Evolutionary conservation across 2,888 invertebrate genomes (phyloP), one percentile per base, ranked within the genome.

Genomic region (Pimpla rufipes): DNA sequence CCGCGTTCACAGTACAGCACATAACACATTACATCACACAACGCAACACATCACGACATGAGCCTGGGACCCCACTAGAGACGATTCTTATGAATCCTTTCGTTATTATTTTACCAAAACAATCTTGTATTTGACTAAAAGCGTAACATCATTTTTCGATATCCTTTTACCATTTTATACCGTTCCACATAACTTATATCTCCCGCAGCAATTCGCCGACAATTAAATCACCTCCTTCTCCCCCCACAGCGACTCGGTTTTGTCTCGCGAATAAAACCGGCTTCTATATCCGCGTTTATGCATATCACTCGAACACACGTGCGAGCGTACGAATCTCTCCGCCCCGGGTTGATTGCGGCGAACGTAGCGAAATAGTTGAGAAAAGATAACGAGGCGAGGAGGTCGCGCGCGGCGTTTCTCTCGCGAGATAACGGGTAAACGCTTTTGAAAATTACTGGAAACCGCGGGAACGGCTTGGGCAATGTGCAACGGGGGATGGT

Each of bases 381-480:
- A 78, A 78, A 74, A 83, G 83, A 80, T 80, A 83, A 80, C 80
- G 76, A 83, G 76, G 35, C 52, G 45, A 47, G 55, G 55, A 59
- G 71, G 16, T 23, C 40, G 71, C 13, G 71, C 13, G 74, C 40
- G 78, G 70, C 64, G 67, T 77, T 73, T 73, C 71, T 70, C 52
- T n/a, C 29, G 40, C 68, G 74, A 83, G 80, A 83, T 80, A 80
- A 74, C 80, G 77, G 77, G 68, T 80, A 83, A 83, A 83, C 83
- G 83, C 80, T 83, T 83, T 83, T 77, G 83, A 83, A 83, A 80
- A 83, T 83, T 83, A 83, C 83, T 77, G 80, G 68, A 80, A 83
- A 83, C 77, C 83, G 77, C 83, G 77, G 59, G 47, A 67, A 59
- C 66, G 68, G 83, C 62, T 55, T 29, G 52, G 67, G 62, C 59